Evolutionary conservation across 92 coral and sea anemone species (phyloP).

Genomic region (Zoanthus solanderi): DNA sequence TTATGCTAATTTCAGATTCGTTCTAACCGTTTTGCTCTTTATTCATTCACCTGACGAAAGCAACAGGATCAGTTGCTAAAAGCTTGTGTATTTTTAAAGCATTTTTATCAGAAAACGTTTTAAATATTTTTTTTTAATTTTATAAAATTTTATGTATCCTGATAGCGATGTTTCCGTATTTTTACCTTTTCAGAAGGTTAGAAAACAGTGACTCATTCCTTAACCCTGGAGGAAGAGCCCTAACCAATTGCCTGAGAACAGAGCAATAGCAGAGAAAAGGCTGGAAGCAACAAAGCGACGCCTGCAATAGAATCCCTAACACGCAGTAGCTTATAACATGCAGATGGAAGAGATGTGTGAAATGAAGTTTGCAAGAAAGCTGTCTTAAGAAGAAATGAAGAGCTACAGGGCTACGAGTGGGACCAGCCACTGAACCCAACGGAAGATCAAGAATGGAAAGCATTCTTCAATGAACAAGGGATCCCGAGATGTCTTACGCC

Average conservation of each 20-base stretch:
- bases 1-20: too few species aligned
- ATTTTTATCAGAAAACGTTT: too few species aligned
- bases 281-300: slow-evolving; percentile 5
- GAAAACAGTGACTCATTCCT: slow-evolving; percentile 21
- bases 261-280: slow-evolving; percentile 30
- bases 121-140: too few species aligned
- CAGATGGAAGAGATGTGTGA: slow-evolving; percentile 28
- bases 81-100: too few species aligned
- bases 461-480: slow-evolving; percentile 35
- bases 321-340: not conserved
- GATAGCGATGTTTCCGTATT: too few species aligned
- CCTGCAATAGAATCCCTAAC: not conserved
- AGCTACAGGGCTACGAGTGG: slow-evolving; percentile 47
- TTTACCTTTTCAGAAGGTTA: slow-evolving; percentile 20
- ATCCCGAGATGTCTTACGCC: not conserved
- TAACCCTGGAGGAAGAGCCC: slow-evolving; percentile 44
- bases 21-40: too few species aligned
- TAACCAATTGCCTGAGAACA: slow-evolving; percentile 50
- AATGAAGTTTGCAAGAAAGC: slow-evolving; percentile 1
- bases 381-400: not conserved
- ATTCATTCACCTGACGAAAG: too few species aligned
- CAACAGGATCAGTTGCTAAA: too few species aligned
- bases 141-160: too few species aligned
- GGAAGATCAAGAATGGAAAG: slow-evolving; percentile 30
- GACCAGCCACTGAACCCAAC: slow-evolving; percentile 28